Evolutionary conservation across 2,888 invertebrate species (phyloP).

Genomic region (Drosophila buzzatii): DNA sequence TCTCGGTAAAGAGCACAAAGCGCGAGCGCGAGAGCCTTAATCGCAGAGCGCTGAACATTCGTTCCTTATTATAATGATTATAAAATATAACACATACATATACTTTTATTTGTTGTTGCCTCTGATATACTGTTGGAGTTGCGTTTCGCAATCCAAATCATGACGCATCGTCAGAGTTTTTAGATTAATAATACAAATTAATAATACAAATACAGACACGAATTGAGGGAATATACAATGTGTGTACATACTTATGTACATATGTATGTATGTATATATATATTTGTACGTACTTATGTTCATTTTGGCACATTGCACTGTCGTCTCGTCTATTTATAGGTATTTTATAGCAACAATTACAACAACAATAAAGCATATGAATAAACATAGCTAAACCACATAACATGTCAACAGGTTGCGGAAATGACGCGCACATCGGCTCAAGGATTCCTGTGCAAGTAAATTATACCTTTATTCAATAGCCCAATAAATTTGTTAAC

Average conservation of each 20-base stretch:
- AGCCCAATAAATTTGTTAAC: constrained; percentile 1
- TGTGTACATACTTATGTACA: neutral
- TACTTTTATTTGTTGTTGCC: constrained; percentile 24
- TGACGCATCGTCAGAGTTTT: constrained; percentile 60
- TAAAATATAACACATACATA: constrained; percentile 12
- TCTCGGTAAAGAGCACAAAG: constrained; percentile 16
- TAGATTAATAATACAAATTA: constrained; percentile 35
- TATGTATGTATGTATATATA: neutral
- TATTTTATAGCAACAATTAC: constrained; percentile 28
- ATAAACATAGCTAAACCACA: constrained; percentile 35
- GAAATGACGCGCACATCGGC: constrained; percentile 41
- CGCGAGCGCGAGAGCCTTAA: constrained; percentile 61
- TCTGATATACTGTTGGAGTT: constrained; percentile 32
- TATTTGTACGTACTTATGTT: constrained; percentile 12
- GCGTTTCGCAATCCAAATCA: constrained; percentile 22
- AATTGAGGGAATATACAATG: constrained; percentile 13
- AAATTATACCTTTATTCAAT: constrained; percentile 12
- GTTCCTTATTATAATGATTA: constrained; percentile 34
- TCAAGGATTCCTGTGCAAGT: constrained; percentile 48
- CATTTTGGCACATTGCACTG: constrained; percentile 75
- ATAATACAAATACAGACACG: neutral
- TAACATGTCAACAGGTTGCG: constrained; percentile 77
- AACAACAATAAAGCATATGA: constrained; percentile 18
- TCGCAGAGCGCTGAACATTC: constrained; percentile 24
- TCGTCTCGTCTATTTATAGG: constrained; percentile 64